Evolutionary conservation across 2,113 vertebrate species (phyloP), one percentile per base, ranked within the genome.

Genomic region (Eleginops maclovinus): DNA sequence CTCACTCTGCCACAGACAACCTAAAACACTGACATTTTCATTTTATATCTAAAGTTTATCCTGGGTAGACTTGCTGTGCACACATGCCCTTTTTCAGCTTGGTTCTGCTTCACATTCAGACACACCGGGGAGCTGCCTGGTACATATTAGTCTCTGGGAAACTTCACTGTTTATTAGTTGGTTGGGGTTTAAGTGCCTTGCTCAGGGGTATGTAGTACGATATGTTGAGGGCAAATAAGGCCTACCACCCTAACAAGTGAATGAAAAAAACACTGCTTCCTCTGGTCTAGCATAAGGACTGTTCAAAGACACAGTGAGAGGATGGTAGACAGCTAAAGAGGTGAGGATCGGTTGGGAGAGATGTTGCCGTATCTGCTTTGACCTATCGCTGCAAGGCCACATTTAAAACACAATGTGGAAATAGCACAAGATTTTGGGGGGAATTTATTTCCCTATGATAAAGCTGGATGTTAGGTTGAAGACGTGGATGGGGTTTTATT

Each of bases 11-110:
- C 79, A 75, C 51, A 68, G 11, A 68, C 69, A 78, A 82, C 22
- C 72, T 84, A 86, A 87, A 86, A 91, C 82, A 81, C 80, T 88
- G 84, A 88, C 84, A 88, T 90, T 88, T 85, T 84, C 56, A 59
- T 87, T 85, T 87, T 73, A 85, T 81, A 85, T 85, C 87, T 84
- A 84, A 74, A 28, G 55, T 88, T 88, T 87, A 86, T 85, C 77
- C 77, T 65, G 68, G 77, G 77, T 83, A 77, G 64, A 85, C 77
- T 80, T 49, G 67, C 81, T 88, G 54, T 87, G 84, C 84, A 91
- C 80, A 91, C 88, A 91, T 89, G 82, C 75, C 86, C 86, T 91
- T 87, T 91, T 82, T 82, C 79, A 65, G 67, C 53, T 64, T 0
- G 41, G 21, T 58, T 77, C 50, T 50, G 72, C 22, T 65, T 66